Percentiles rank a stretch among this genome's conserved stretches.
These are phyloP conservation scores for Callipepla californica DNA, from an alignment of 2,113 vertebrate species.

Conservation along the genomic window DNA sequence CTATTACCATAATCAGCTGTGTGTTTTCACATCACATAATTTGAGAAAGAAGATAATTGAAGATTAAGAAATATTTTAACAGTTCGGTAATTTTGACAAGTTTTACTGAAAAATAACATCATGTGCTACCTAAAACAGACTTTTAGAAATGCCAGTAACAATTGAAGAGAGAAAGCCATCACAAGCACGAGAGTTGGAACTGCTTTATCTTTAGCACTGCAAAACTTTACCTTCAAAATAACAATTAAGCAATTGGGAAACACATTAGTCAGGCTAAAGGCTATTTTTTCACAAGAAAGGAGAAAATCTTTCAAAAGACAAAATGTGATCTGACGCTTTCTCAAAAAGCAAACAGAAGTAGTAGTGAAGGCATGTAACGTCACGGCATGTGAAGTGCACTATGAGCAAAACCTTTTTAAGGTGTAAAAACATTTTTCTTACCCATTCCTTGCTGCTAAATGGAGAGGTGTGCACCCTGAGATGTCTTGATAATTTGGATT, in stretches of 20 bases:
- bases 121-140: not conserved
- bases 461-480: constrained; percentile 97
- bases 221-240: not conserved
- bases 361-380: too few relatives aligned
- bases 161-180: not conserved
- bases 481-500: constrained; percentile 99
- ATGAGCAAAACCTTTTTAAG: not conserved
- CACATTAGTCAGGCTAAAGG: not conserved
- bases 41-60: not conserved
- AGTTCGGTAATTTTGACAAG: not conserved
- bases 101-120: not conserved
- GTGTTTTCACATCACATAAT: not conserved
- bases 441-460: constrained; percentile 97
- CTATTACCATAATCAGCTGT: not conserved
- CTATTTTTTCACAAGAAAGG: too few relatives aligned
- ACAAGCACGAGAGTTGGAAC: not conserved
- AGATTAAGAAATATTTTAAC: not conserved
- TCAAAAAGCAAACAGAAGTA: too few relatives aligned
- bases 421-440: constrained; percentile 68
- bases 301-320: too few relatives aligned
- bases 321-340: too few relatives aligned
- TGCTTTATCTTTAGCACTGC: not conserved
- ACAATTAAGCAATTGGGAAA: not conserved
- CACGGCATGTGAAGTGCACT: not conserved
- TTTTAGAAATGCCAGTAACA: not conserved